Evolutionary conservation across 2,113 vertebrate species (phyloP).

Genomic region (Athene cunicularia): DNA sequence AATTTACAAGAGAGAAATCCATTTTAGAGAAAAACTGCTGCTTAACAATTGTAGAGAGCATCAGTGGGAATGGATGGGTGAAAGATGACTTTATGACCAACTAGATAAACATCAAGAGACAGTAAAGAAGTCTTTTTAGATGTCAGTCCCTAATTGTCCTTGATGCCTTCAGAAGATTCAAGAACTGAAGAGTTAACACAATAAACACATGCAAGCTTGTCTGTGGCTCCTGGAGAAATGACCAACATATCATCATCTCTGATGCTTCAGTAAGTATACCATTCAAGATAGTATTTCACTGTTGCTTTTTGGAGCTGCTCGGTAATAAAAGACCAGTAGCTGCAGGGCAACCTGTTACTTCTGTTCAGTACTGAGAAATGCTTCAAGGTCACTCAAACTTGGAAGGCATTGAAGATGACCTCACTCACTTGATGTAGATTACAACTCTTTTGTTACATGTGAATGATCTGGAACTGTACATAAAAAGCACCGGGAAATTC

Average conservation of each 20-base stretch:
- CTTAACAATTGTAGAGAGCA: background rate
- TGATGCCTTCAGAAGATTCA: background rate
- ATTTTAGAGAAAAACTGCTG: background rate
- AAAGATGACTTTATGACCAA: background rate
- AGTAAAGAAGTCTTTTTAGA: background rate
- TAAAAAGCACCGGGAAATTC: conserved; percentile 29
- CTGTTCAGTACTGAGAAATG: background rate
- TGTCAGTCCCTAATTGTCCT: background rate
- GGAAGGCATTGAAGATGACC: conserved; percentile 27
- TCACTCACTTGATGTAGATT: background rate
- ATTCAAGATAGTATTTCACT: background rate
- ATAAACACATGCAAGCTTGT: background rate
- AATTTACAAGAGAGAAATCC: background rate
- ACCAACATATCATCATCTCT: background rate
- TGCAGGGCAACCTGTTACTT: background rate
- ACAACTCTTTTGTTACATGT: conserved; percentile 43
- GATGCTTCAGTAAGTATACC: background rate
- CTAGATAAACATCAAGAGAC: background rate
- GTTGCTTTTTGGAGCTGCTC: background rate
- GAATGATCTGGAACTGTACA: conserved; percentile 8
- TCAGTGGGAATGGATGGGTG: background rate
- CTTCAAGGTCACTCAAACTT: background rate
- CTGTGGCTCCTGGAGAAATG: background rate
- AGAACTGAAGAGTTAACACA: background rate
- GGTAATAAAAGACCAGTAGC: background rate